Evolutionary conservation across 2,113 vertebrate genomes (phyloP).

Genomic region (Capreolus pygargus): DNA sequence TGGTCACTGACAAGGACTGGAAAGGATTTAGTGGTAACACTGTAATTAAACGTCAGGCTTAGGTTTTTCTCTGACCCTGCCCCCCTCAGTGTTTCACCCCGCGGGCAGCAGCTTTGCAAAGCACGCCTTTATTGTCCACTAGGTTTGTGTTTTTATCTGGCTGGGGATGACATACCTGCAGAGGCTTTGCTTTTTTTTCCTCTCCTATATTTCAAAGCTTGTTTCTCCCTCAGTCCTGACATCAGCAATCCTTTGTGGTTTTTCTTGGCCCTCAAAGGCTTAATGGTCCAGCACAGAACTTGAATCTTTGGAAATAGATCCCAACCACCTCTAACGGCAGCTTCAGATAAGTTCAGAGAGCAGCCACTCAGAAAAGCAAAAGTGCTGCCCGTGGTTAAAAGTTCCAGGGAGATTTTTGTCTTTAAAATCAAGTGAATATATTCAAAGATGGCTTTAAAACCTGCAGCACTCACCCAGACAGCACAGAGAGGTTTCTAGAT

Average conservation of each 20-base stretch:
- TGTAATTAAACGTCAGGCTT: slow-evolving; percentile 28
- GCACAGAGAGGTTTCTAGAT: background rate
- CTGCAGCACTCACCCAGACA: background rate
- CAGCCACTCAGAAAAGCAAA: slow-evolving; percentile 27
- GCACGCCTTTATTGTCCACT: slow-evolving; percentile 30
- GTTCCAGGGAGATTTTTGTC: slow-evolving; percentile 45
- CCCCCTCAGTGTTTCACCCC: background rate
- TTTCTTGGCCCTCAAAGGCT: slow-evolving; percentile 66
- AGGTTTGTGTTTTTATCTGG: slow-evolving; percentile 64
- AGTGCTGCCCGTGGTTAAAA: slow-evolving; percentile 45
- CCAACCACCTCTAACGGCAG: background rate
- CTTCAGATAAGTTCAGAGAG: slow-evolving; percentile 6
- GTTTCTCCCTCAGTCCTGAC: slow-evolving; percentile 70
- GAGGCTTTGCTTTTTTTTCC: slow-evolving; percentile 72
- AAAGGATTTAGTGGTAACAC: slow-evolving; percentile 1
- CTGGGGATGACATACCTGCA: slow-evolving; percentile 37
- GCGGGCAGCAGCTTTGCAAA: slow-evolving; percentile 48
- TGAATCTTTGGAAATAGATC: slow-evolving; percentile 61
- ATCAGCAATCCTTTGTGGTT: slow-evolving; percentile 71
- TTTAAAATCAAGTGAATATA: slow-evolving; percentile 35
- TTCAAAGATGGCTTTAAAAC: slow-evolving; percentile 46
- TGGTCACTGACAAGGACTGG: background rate
- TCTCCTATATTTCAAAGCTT: slow-evolving; percentile 70
- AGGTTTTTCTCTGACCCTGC: background rate
- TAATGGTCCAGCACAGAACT: slow-evolving; percentile 62